Evolutionary conservation across 2,888 invertebrate species (phyloP), one percentile per base, ranked within the genome.

Genomic region (Phrixothrix hirtus): DNA sequence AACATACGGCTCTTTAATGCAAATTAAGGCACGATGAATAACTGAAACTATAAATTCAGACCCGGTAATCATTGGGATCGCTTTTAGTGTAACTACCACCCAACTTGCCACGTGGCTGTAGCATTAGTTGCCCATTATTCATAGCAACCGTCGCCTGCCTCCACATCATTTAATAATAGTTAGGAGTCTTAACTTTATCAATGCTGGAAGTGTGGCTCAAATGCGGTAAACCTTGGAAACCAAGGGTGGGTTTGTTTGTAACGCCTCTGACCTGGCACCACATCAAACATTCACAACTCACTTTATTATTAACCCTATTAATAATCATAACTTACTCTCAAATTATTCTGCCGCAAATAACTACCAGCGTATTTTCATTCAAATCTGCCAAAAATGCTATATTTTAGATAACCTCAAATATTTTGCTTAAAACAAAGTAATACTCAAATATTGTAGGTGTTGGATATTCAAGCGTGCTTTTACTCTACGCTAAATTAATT

Each of bases 121-220:
- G 58, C 67, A 66, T 66, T 67, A 68, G 62, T 62, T 64, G 64
- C 61, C 63, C 61, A 69, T 70, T 68, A 70, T 68, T 69, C 68
- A 69, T 65, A 63, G 61, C 65, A 63, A 61, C 60, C 63, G 64
- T 60, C 63, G 64, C 53, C 60, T 60, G 61, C 59, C 60, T 58
- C 64, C 66, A 61, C 64, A 62, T 65, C 67, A 66, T 65, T 67
- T 68, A 65, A 51, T 51, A 51, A 68, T 68, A 68, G 70, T 68
- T 67, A 67, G 65, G 66, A 71, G 67, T 68, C 67, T 67, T 61
- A 66, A 67, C 66, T 67, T 67, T 66, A 67, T 67, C 67, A 65
- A 61, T 66, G 67, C 35, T 63, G 59, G 63, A 63, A 61, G 65
- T 66, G 68, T 61, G 68, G 68, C 59, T 53, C 34, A 48, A 47